Percentiles rank a stretch among this genome's conserved stretches.
phyloP scores from a whole-genome alignment of 2,888 invertebrate genomes.

The Lochmaea capreae region DNA sequence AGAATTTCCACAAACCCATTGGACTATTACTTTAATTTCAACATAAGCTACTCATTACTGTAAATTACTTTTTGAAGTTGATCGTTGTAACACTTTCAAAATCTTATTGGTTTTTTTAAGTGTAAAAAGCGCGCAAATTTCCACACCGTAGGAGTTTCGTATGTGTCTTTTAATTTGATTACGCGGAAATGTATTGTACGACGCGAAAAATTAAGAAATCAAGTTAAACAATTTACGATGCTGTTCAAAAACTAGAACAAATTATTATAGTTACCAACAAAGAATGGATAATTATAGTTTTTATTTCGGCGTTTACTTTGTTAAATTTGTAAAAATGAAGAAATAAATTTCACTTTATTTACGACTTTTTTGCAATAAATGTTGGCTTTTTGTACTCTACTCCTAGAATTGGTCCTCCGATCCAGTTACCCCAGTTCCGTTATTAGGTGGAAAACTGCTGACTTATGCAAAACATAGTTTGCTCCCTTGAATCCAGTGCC shows the following conservation, averaged over 20 bases:
- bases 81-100: neutral
- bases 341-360: neutral
- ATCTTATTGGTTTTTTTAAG: neutral
- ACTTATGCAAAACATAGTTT: too few species aligned
- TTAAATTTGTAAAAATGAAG: neutral
- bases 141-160: neutral
- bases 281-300: neutral
- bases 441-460: too few species aligned
- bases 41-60: neutral
- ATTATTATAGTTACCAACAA: neutral
- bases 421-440: too few species aligned
- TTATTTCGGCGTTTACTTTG: neutral
- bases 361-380: neutral
- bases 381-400: too few species aligned
- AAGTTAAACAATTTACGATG: neutral
- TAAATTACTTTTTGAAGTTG: neutral
- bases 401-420: too few species aligned
- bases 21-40: neutral
- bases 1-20: conserved; percentile 13
- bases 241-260: neutral
- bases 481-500: too few species aligned
- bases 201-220: neutral
- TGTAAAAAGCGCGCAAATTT: neutral
- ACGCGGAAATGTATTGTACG: neutral
- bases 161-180: neutral